A percentile compares a stretch with the other conserved stretches of the same genome.
Evolutionary conservation across 2,888 invertebrate species (phyloP).

Genomic region (Himalopsyche kuldschensis): DNA sequence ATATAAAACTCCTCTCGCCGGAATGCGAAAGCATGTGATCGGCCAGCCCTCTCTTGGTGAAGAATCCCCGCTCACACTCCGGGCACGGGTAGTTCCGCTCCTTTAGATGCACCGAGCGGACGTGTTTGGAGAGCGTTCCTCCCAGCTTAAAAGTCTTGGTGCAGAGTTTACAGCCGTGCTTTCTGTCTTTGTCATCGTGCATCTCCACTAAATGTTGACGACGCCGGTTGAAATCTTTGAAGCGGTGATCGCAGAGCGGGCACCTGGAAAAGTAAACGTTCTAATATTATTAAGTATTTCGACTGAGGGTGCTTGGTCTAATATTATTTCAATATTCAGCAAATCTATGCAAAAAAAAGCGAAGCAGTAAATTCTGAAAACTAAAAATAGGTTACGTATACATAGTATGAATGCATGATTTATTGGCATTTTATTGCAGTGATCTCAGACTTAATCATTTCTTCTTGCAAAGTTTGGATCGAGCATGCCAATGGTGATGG

Average conservation of each 20-base stretch:
- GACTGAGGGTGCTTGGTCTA: too few relatives aligned
- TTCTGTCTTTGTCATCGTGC: constrained; percentile 40
- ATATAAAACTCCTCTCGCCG: background rate
- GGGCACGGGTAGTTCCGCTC: background rate
- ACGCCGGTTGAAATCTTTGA: constrained; percentile 51
- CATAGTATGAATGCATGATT: background rate
- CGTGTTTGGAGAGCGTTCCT: background rate
- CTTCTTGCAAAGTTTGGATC: too few relatives aligned
- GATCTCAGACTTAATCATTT: too few relatives aligned
- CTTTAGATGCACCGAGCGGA: background rate
- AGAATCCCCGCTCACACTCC: background rate
- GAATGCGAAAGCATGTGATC: background rate
- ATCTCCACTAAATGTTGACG: constrained; percentile 48
- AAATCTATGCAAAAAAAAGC: background rate
- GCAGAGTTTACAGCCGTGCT: constrained; percentile 19
- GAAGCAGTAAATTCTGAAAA: background rate
- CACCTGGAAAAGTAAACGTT: constrained; percentile 43
- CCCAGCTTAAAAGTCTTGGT: background rate
- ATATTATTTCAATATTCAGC: too few relatives aligned
- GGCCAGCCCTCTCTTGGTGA: background rate
- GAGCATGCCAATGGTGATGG: too few relatives aligned
- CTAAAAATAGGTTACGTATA: background rate
- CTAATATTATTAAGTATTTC: too few relatives aligned
- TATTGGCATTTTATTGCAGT: background rate
- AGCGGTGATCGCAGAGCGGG: constrained; percentile 47